Evolutionary conservation across 2,797 vertebrate genomes (phyloP), one percentile per base, ranked within the genome.

Genomic region (Pogoniulus pusillus): DNA sequence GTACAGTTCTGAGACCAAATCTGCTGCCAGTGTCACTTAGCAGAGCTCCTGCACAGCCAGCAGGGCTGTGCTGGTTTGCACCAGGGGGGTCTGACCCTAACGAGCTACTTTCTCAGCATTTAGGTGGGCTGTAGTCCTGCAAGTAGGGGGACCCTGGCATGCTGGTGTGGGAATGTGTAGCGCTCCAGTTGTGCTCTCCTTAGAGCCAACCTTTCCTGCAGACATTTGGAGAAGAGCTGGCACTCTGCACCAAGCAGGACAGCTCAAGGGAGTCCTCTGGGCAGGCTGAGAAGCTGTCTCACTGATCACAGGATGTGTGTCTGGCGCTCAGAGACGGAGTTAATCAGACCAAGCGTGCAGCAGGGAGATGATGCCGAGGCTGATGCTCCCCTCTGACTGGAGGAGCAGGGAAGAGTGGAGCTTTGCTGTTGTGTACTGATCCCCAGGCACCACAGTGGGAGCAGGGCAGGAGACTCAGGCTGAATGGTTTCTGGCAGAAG

Each of bases 281-380:
- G 54, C 51, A 65, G 65, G 12, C 45, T 82, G 51, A 82, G 84
- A 80, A 72, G 58, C 62, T 72, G 29, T 74, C 64, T 82, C 54
- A 35, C 32, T 55, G 72, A 73, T 73, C 58, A 68, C 7, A 2
- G 53, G 30, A 27, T 30, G 60, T 53, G 62, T 74, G 80, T 57
- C 80, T 76, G 77, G 79, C 79, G 58, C 20, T 76, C 1, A 0
- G 43, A 89, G 72, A 60, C 49, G 47, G 30, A 65, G 74, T 79
- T 89, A 89, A 62, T 93, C 78, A 57, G 57, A 85, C 89, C 80
- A 92, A 94, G 82, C 55, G n/a, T 4, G 1, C 53, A 74, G 35
- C 58, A 58, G 68, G 74, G 64, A 88, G 16, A 73, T 53, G 58
- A 71, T 20, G 17, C 41, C 54, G 77, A 72, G 54, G 55, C 0